Base-by-base conservation (phyloP, 2,888 invertebrate genomes). In the Pterostichus niger region DNA sequence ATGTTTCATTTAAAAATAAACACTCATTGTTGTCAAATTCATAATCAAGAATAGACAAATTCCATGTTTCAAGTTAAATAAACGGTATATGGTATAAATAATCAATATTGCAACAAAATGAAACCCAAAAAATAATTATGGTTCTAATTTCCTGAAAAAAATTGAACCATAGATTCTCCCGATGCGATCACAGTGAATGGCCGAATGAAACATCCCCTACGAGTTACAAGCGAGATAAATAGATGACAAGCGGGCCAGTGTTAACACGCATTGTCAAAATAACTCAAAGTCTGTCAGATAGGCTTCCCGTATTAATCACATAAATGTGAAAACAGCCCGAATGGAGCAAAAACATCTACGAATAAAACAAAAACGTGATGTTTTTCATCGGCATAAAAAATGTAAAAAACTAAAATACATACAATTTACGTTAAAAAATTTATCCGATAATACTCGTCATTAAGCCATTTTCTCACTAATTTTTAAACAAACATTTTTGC, bases 241-340 rank as follows among this genome's bases (percentile, higher is more conserved):
- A 75, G 75, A 61, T 82, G 82, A 82, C 82, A 82, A 73, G 75
- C 75, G 33, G 73, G 13, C 46, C 61, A 75, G 59, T 82, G 82
- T 75, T 82, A 82, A 71, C 59, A 82, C 59, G 82, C 75, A 75
- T 82, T 82, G 82, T 82, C 82, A 82, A 82, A 82, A 82, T 82
- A 56, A 82, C 75, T 82, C 82, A 82, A 82, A 82, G 82, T 82
- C 82, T 49, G 82, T 73, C 75, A 82, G 75, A 73, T 75, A 75
- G 82, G 46, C 75, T 75, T 46, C 17, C 75, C 59, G 71, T 82
- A 82, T 82, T 82, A 82, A 82, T 82, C 82, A 82, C 75, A 59
- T 82, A 81, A 59, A 61, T 75, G 75, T 82, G 82, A 46, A 82
- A 82, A 82, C 73, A 68, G 35, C 56, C 46, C 54, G 77, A 77